Evolutionary conservation across 2,888 invertebrate species (phyloP).

Genomic region (Melieria picta): DNA sequence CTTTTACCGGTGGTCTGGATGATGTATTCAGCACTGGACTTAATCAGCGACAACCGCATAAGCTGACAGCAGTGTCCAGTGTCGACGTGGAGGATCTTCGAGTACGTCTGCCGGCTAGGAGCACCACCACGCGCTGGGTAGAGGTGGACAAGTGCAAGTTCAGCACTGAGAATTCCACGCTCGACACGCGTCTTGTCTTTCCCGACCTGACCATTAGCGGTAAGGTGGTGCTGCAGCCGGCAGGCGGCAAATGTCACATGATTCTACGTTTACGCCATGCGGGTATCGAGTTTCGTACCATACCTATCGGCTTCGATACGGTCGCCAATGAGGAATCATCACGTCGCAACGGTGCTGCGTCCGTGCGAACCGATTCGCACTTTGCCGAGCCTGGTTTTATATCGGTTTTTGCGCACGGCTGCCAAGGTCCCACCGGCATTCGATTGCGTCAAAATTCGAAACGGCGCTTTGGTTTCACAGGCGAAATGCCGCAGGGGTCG

Average conservation of each 20-base stretch:
- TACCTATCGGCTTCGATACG: slow-evolving; percentile 67
- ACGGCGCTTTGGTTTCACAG: slow-evolving; percentile 55
- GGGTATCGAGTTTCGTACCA: slow-evolving; percentile 81
- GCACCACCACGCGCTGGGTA: slow-evolving; percentile 72
- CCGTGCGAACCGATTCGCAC: slow-evolving; percentile 79
- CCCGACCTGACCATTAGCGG: slow-evolving; percentile 84
- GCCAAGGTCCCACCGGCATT: slow-evolving; percentile 68
- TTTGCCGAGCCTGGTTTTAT: slow-evolving; percentile 87
- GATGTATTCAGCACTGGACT: slow-evolving; percentile 34
- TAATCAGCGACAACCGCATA: slow-evolving; percentile 53
- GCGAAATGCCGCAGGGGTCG: slow-evolving; percentile 31
- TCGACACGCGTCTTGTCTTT: slow-evolving; percentile 81
- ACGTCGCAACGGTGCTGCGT: slow-evolving; percentile 56
- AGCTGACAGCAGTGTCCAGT: slow-evolving; percentile 40
- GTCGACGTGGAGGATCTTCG: slow-evolving; percentile 57
- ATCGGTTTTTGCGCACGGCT: slow-evolving; percentile 86
- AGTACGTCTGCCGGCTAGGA: slow-evolving; percentile 75
- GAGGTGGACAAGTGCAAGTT: slow-evolving; percentile 81
- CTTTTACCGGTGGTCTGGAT: slow-evolving; percentile 37
- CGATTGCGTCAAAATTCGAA: slow-evolving; percentile 62
- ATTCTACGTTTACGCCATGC: slow-evolving; percentile 79
- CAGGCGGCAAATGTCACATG: slow-evolving; percentile 77
- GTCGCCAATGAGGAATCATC: slow-evolving; percentile 55
- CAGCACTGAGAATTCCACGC: slow-evolving; percentile 77
- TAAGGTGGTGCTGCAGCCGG: slow-evolving; percentile 72